phyloP scores from a whole-genome alignment of 1,140 invertebrate genomes.

The Drosophila ambigua region DNA sequence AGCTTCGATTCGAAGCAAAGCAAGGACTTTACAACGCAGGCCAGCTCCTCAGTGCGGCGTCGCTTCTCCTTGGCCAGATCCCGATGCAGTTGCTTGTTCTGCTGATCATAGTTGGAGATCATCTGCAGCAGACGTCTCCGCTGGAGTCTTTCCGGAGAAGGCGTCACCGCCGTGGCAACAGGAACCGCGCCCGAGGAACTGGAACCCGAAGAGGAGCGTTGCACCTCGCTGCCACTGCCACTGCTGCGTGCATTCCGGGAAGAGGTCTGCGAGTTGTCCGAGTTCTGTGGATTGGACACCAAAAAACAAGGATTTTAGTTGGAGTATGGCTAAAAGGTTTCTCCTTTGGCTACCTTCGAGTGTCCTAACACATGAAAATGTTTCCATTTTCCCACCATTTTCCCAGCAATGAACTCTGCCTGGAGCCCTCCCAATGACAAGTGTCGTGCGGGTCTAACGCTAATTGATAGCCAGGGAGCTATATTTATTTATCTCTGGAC shows the following conservation, averaged over 20 bases:
- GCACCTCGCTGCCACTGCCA: constrained; percentile 51
- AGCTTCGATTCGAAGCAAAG: constrained; percentile 87
- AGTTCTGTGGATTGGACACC: constrained; percentile 39
- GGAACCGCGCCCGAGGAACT: constrained; percentile 36
- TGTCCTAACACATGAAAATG: constrained; percentile 41
- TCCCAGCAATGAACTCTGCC: constrained; percentile 18
- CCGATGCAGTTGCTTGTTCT: constrained; percentile 72
- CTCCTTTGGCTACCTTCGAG: constrained; percentile 26
- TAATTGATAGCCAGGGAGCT: constrained; percentile 35
- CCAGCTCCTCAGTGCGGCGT: constrained; percentile 87
- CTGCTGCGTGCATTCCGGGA: constrained; percentile 32
- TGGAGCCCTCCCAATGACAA: constrained; percentile 39
- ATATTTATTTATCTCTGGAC: no score
- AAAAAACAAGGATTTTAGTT: not conserved
- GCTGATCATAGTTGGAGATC: constrained; percentile 73
- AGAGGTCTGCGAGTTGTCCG: constrained; percentile 61
- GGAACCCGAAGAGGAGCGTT: constrained; percentile 66
- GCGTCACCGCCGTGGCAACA: not conserved
- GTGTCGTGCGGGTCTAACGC: constrained; percentile 18
- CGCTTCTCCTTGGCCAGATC: constrained; percentile 84
- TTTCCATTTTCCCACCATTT: constrained; percentile 28
- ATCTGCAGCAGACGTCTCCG: constrained; percentile 68
- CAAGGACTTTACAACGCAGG: constrained; percentile 87
- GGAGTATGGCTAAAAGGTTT: not conserved
- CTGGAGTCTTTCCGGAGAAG: constrained; percentile 47